Conservation (phyloP, 2,113 vertebrate genomes). For the Ptychochromis oligacanthus region DNA sequence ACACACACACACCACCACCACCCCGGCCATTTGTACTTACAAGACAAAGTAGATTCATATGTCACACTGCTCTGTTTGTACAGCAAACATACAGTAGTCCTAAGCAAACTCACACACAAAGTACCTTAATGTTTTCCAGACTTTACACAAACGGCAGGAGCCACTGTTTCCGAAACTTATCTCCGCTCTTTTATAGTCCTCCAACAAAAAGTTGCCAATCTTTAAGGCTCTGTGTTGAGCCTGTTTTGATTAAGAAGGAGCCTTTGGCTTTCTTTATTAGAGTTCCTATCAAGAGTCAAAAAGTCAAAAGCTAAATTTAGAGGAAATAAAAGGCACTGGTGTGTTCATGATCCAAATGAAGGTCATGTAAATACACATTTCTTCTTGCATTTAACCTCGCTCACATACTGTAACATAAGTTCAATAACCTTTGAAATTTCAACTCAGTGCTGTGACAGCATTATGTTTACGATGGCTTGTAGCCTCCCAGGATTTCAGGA, state of each 20-base stretch:
- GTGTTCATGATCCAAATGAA: conserved; percentile 38
- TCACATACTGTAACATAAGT: conserved; percentile 2
- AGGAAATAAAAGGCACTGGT: neutral
- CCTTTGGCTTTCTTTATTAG: neutral
- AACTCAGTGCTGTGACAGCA: conserved; percentile 1
- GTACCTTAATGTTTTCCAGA: conserved; percentile 34
- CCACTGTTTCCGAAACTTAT: conserved; percentile 54
- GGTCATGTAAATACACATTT: conserved; percentile 51
- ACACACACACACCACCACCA: neutral
- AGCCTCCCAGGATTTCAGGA: neutral
- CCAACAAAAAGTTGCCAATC: neutral
- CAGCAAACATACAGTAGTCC: conserved; percentile 36
- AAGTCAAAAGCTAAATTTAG: neutral
- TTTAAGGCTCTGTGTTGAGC: neutral
- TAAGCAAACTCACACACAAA: conserved; percentile 45
- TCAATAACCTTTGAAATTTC: conserved; percentile 25
- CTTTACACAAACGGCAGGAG: conserved; percentile 46
- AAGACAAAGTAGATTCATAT: conserved; percentile 29
- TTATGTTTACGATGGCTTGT: conserved; percentile 16
- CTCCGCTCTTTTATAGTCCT: conserved; percentile 20
- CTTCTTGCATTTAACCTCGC: conserved; percentile 16
- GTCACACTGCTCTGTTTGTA: conserved; percentile 30
- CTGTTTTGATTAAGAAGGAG: neutral
- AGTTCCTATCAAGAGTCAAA: neutral
- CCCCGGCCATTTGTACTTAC: conserved; percentile 3